Conservation (phyloP, 2,113 vertebrate genomes). For the Tachycineta bicolor region DNA sequence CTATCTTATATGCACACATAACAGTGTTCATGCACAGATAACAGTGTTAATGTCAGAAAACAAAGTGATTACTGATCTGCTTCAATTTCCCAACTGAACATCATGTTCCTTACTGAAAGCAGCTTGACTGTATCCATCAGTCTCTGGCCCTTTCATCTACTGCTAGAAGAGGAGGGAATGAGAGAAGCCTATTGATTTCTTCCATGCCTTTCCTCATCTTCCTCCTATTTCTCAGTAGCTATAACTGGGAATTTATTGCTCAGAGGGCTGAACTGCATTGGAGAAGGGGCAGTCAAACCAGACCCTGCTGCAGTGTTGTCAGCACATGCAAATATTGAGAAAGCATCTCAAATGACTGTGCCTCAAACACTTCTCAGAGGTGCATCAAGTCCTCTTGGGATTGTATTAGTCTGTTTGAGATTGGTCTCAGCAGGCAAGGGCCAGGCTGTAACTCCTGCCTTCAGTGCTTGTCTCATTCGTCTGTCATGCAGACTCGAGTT, state of each 20-base stretch:
- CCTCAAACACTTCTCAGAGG: not conserved
- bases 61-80: not conserved
- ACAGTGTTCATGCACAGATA: not conserved
- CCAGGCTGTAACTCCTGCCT: not conserved
- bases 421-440: not conserved
- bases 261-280: not conserved
- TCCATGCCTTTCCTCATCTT: not conserved
- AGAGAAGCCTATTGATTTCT: not conserved
- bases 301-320: not conserved
- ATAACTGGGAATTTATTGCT: not conserved
- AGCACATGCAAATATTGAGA: not conserved
- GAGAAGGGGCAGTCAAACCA: not conserved
- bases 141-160: not conserved
- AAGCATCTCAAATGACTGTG: not conserved
- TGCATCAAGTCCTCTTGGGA: not conserved
- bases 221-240: not conserved
- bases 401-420: not conserved
- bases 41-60: not conserved
- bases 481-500: not conserved
- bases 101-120: fast-evolving
- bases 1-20: not conserved
- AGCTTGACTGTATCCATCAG: not conserved
- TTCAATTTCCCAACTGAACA: not conserved
- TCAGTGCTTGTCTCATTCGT: not conserved
- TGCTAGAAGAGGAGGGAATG: not conserved